These are phyloP conservation scores for Petrocephalus zakoni DNA, from an alignment of 2,113 vertebrate species.

Conservation along the genomic window DNA sequence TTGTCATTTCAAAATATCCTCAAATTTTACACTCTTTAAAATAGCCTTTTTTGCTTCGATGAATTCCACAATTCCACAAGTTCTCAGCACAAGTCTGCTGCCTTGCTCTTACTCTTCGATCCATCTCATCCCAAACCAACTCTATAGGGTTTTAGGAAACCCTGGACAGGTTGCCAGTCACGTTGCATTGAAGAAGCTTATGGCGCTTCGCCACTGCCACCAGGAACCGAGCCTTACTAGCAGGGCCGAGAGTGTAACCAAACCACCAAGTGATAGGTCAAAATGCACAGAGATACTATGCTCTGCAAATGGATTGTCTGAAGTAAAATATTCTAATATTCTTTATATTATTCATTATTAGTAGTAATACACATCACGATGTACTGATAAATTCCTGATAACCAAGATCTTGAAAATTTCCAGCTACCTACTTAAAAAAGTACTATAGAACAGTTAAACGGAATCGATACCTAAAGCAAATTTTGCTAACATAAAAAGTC, in stretches of 20 bases:
- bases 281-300: not conserved
- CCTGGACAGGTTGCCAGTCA: not conserved
- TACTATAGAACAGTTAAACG: not conserved
- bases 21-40: not conserved
- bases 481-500: not conserved
- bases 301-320: too few species aligned
- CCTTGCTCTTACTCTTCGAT: too few species aligned
- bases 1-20: not conserved
- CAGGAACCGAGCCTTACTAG: not conserved
- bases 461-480: not conserved
- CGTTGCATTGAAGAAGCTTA: not conserved
- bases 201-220: not conserved
- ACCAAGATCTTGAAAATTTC: too few species aligned
- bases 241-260: not conserved
- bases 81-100: too few species aligned
- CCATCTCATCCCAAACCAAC: too few species aligned
- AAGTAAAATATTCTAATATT: too few species aligned
- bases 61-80: too few species aligned
- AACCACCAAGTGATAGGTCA: not conserved
- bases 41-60: not conserved
- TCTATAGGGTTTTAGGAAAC: too few species aligned
- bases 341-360: too few species aligned
- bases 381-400: too few species aligned
- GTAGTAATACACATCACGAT: too few species aligned
- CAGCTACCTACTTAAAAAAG: too few species aligned